Percentiles rank a stretch among this genome's conserved stretches.
phyloP scores from a whole-genome alignment of 1,140 invertebrate species.

The Tenebrio molitor region DNA sequence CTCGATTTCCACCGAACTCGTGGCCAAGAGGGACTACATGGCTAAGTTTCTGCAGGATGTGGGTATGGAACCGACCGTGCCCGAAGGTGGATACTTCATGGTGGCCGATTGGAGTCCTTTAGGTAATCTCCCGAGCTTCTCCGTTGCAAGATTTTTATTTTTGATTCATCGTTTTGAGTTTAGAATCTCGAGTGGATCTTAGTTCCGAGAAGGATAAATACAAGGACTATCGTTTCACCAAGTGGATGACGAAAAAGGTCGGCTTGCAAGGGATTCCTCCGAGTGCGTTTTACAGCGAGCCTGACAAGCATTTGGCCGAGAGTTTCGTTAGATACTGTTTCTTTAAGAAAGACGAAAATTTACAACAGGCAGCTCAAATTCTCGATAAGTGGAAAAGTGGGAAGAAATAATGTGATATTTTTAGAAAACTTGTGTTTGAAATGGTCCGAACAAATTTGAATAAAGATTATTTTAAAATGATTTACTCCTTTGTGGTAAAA shows the following conservation, averaged over 20 bases:
- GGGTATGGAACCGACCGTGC: slow-evolving; percentile 92
- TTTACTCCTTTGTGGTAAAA: too few relatives aligned
- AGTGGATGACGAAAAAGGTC: slow-evolving; percentile 95
- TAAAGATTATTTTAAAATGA: too few relatives aligned
- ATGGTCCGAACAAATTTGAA: too few relatives aligned
- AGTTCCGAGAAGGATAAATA: slow-evolving; percentile 77
- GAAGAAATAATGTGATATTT: slow-evolving; percentile 46
- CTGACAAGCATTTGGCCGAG: slow-evolving; percentile 89
- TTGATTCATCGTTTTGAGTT: slow-evolving; percentile 53
- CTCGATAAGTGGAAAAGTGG: slow-evolving; percentile 73
- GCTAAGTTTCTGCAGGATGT: slow-evolving; percentile 81
- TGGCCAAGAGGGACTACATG: slow-evolving; percentile 89
- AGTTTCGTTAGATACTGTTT: slow-evolving; percentile 94
- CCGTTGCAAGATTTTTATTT: neutral
- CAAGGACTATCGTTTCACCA: slow-evolving; percentile 93
- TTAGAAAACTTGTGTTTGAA: too few relatives aligned
- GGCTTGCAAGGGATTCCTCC: slow-evolving; percentile 96
- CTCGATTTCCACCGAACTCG: slow-evolving; percentile 82
- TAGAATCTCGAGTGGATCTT: slow-evolving; percentile 75
- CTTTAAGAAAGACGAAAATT: slow-evolving; percentile 89
- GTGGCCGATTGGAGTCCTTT: slow-evolving; percentile 91
- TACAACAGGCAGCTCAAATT: slow-evolving; percentile 77
- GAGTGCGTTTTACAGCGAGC: slow-evolving; percentile 90
- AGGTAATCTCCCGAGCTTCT: slow-evolving; percentile 65
- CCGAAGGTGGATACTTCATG: slow-evolving; percentile 98